These are phyloP conservation scores for Henricia sp. DNA, from an alignment of 53 echinoderm and acorn worm species.

Conservation along the genomic window DNA sequence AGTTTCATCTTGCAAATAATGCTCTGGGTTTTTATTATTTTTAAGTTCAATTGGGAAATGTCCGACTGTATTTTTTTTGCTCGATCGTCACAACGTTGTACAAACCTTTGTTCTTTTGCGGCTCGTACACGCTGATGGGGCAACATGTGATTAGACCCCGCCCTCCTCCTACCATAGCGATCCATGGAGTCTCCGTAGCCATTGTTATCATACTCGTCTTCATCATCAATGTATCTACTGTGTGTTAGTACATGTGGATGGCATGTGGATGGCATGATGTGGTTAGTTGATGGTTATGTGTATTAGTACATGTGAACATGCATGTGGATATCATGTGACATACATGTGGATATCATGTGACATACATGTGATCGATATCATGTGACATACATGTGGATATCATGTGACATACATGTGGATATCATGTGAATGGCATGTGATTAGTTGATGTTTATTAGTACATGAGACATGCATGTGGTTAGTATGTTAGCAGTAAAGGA, in stretches of 20 bases:
- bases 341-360: slow-evolving; percentile 3
- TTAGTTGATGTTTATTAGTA: slow-evolving; percentile 6
- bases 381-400: background rate
- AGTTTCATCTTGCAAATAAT: too few species aligned
- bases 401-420: background rate
- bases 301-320: too few species aligned
- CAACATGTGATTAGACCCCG: slow-evolving; percentile 68
- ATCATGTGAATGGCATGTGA: background rate
- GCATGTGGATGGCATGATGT: background rate
- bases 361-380: background rate
- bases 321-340: background rate
- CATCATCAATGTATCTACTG: slow-evolving; percentile 52
- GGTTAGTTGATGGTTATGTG: too few species aligned
- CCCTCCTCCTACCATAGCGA: slow-evolving; percentile 57
- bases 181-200: slow-evolving; percentile 40
- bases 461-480: background rate
- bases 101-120: slow-evolving; percentile 67
- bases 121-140: slow-evolving; percentile 73
- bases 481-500: too few species aligned
- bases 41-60: too few species aligned
- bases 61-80: too few species aligned
- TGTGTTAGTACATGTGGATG: slow-evolving; percentile 40
- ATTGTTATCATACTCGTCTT: slow-evolving; percentile 62
- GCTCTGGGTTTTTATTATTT: too few species aligned
- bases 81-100: too few species aligned